phyloP scores from a whole-genome alignment of 2,888 invertebrate species.

The Tetranychus piercei region DNA sequence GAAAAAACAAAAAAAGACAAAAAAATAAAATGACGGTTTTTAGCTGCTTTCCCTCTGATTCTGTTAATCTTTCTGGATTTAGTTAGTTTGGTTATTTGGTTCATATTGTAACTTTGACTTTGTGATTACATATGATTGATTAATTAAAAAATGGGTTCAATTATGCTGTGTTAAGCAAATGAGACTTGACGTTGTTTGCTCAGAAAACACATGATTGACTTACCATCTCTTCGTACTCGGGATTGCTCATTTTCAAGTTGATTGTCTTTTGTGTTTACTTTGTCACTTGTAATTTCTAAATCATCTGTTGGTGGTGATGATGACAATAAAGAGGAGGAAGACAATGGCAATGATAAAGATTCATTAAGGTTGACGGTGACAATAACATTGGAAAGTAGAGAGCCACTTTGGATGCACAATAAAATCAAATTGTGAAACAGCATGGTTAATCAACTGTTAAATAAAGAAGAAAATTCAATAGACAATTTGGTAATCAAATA shows the following conservation, averaged over 20 bases:
- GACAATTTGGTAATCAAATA: too few species aligned
- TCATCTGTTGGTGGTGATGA: background rate
- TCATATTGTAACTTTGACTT: too few species aligned
- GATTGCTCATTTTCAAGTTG: background rate
- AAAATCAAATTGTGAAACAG: background rate
- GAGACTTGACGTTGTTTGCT: too few species aligned
- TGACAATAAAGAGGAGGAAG: background rate
- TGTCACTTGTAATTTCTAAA: background rate
- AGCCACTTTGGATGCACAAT: background rate
- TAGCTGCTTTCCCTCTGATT: too few species aligned
- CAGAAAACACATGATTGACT: background rate
- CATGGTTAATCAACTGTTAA: background rate
- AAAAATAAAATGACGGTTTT: too few species aligned
- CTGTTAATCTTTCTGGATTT: too few species aligned
- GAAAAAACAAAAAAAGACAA: too few species aligned
- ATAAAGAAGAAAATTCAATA: too few species aligned
- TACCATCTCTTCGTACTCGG: background rate
- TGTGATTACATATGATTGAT: too few species aligned
- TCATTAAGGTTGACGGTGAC: background rate
- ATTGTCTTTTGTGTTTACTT: background rate
- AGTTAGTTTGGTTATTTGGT: too few species aligned
- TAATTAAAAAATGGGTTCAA: too few species aligned
- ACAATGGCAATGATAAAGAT: background rate
- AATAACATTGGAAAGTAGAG: background rate
- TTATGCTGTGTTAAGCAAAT: too few species aligned